A percentile compares a stretch with the other conserved stretches of the same genome.
phyloP scores from a whole-genome alignment of 2,113 vertebrate genomes.

The Casuarius casuarius region DNA sequence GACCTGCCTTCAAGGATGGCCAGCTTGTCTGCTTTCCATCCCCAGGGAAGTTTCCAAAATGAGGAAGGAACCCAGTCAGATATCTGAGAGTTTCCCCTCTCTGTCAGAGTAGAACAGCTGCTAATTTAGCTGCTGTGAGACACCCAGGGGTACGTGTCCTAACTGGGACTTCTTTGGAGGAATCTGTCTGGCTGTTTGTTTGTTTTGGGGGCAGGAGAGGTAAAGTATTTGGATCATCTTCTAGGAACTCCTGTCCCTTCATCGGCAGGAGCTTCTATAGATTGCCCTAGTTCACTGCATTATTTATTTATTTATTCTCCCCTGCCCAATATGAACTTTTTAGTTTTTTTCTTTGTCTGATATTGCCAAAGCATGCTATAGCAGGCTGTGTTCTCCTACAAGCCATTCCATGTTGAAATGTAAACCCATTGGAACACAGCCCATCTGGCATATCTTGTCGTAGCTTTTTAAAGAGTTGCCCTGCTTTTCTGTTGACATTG shows the following conservation, averaged over 20 bases:
- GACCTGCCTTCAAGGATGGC: background rate
- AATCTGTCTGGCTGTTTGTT: background rate
- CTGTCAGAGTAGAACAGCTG: background rate
- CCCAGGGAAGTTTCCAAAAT: background rate
- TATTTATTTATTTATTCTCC: background rate
- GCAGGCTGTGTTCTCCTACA: slow-evolving; percentile 33
- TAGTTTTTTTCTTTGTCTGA: background rate
- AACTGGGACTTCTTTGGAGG: background rate
- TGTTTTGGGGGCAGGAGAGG: background rate
- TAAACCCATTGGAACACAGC: slow-evolving; percentile 56
- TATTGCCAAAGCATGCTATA: slow-evolving; percentile 39
- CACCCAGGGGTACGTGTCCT: no score
- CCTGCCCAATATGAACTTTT: background rate
- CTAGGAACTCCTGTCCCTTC: background rate
- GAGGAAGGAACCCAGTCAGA: background rate
- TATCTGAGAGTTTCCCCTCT: background rate
- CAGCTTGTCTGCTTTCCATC: background rate
- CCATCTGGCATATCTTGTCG: slow-evolving; percentile 41
- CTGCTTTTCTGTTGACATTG: slow-evolving; percentile 44
- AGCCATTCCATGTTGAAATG: slow-evolving; percentile 19
- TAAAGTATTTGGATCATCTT: background rate
- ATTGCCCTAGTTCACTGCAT: background rate
- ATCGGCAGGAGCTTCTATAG: background rate
- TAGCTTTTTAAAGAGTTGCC: slow-evolving; percentile 35
- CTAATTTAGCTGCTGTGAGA: background rate